A percentile compares a stretch with the other conserved stretches of the same genome.
phyloP scores from a whole-genome alignment of 1,140 invertebrate species.

The Agrypnia vestita region DNA sequence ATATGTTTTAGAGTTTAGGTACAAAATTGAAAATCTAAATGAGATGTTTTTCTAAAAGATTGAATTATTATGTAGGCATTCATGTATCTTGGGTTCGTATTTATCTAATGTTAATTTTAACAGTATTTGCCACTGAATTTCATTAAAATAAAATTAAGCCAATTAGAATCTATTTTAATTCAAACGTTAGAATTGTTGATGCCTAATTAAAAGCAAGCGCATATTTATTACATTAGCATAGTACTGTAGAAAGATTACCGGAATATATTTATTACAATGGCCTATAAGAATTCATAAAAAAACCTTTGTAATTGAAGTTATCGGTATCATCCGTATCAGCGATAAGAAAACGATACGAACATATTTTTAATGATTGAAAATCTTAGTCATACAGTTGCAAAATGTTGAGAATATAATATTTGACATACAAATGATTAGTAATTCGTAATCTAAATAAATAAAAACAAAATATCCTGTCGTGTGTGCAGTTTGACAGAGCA shows the following conservation, averaged over 20 bases:
- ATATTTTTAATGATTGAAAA: not conserved
- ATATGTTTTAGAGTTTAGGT: too few species aligned
- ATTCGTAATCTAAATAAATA: not conserved
- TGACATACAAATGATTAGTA: not conserved
- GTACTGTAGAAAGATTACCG: not conserved
- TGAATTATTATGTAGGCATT: too few species aligned
- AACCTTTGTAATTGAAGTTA: slow-evolving; percentile 11
- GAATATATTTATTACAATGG: not conserved
- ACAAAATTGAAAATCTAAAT: too few species aligned
- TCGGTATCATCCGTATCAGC: slow-evolving; percentile 9
- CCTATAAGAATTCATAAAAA: too few species aligned
- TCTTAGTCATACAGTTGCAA: not conserved
- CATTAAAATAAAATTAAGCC: slow-evolving; percentile 19
- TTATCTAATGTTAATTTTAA: not conserved
- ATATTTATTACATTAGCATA: slow-evolving; percentile 8
- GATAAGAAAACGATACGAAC: slow-evolving; percentile 32
- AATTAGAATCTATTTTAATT: slow-evolving; percentile 23
- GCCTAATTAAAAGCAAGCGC: slow-evolving; percentile 10
- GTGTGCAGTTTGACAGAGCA: not conserved
- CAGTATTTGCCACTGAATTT: not conserved
- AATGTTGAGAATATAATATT: not conserved
- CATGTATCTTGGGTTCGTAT: too few species aligned
- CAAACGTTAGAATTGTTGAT: slow-evolving; percentile 1
- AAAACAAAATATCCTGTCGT: not conserved
- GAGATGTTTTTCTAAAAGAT: too few species aligned